Evolutionary conservation across 2,797 vertebrate genomes (phyloP), one percentile per base, ranked within the genome.

Genomic region (Protosalanx chinensis): DNA sequence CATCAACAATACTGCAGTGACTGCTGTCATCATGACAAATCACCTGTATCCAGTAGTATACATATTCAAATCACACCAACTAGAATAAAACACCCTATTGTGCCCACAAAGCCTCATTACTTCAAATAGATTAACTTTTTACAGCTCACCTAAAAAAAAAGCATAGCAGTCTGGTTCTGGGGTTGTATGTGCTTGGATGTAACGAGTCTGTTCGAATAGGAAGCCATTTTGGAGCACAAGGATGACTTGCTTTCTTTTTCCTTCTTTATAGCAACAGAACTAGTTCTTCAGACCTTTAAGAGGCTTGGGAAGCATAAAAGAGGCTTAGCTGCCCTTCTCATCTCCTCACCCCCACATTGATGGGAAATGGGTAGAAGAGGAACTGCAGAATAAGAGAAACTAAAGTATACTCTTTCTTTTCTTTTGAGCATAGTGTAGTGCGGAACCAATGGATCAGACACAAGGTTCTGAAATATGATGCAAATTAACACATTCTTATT

Each of bases 251-350:
- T 86, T 84, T 76, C 75, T 80, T 33, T 63, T 72, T 71, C 61
- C 70, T 59, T 58, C 84, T 46, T 8, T 71, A 76, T 58, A 74
- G 87, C 82, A 79, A 84, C 84, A 86, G 87, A 89, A 85, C 84
- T 75, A 79, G 83, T 84, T 87, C 88, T 88, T 89, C 83, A 87
- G 84, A 82, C 83, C 83, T 83, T 78, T 85, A 89, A 91, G 88
- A 88, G 90, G 88, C 85, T 87, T 87, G 86, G 70, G 82, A 86
- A 83, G 84, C 81, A 88, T 89, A 84, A 89, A 89, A 90, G 86
- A 89, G 79, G 90, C 89, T 93, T 90, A 89, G 87, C 82, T 86
- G 73, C 77, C 84, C 83, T 84, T 83, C 84, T 88, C 84, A 82
- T 89, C 88, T 87, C 84, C 85, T 82, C 72, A 82, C 69, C 78